These are phyloP conservation scores for Willisornis vidua DNA, from an alignment of 2,113 vertebrate species.

Conservation along the genomic window DNA sequence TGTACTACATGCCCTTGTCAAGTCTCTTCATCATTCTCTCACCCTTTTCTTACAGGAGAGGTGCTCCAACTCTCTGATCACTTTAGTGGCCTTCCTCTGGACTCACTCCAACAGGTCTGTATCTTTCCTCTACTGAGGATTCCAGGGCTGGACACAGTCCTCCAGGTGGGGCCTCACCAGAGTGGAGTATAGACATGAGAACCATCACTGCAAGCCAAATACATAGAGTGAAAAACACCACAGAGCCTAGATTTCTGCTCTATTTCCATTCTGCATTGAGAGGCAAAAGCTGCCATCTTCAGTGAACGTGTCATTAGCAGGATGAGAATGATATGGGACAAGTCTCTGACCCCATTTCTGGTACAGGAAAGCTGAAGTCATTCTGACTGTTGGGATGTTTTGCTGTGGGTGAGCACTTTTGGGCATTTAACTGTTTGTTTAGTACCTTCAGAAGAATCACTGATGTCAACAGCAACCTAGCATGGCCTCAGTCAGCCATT, in stretches of 20 bases:
- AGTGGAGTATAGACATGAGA: neutral
- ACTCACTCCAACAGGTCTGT: rapidly evolving
- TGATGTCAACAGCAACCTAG: neutral
- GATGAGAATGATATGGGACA: neutral
- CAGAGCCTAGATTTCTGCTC: neutral
- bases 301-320: neutral
- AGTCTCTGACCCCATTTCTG: neutral
- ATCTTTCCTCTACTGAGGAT: neutral
- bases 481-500: neutral
- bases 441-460: neutral
- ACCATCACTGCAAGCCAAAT: neutral
- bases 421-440: neutral
- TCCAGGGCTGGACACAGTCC: rapidly evolving
- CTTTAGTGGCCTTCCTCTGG: neutral
- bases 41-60: neutral
- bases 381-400: neutral
- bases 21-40: neutral
- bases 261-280: neutral
- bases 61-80: neutral
- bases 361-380: neutral
- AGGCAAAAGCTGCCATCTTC: neutral
- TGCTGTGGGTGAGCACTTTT: neutral
- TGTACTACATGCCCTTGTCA: neutral
- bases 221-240: neutral
- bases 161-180: neutral